A percentile compares a stretch with the other conserved stretches of the same genome.
Evolutionary conservation across 2,113 vertebrate genomes (phyloP).

Genomic region (Gymnarchus niloticus): DNA sequence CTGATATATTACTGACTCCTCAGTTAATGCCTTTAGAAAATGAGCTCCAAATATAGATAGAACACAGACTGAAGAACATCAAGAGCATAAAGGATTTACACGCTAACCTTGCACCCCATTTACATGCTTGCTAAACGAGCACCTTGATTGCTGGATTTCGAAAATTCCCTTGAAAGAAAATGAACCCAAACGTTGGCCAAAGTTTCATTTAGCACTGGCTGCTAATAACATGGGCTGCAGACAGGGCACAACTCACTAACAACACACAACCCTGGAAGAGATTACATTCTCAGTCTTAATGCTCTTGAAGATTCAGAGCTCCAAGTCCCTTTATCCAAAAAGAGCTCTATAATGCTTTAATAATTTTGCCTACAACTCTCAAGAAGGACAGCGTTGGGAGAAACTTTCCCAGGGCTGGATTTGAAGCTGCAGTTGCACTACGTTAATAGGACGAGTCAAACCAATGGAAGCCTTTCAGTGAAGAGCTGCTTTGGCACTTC

Average conservation of each 20-base stretch:
- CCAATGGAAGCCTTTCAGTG: not conserved
- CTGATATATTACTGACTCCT: not conserved
- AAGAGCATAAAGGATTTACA: not conserved
- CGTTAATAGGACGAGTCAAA: slow-evolving; percentile 24
- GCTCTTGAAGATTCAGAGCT: not conserved
- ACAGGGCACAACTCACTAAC: not conserved
- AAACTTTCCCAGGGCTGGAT: slow-evolving; percentile 17
- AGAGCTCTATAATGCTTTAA: slow-evolving; percentile 19
- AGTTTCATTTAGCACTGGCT: not conserved
- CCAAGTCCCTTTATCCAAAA: slow-evolving; percentile 3
- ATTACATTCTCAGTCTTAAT: not conserved
- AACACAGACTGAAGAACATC: not conserved
- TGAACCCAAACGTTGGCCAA: not conserved
- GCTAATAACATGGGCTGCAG: not conserved
- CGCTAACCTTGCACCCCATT: not conserved
- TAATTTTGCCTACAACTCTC: not conserved
- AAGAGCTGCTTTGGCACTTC: not conserved
- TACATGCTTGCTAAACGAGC: not conserved
- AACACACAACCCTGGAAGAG: not conserved
- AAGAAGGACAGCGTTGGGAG: not conserved
- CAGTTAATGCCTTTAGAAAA: not conserved
- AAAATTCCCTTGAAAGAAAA: not conserved
- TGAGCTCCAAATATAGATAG: not conserved
- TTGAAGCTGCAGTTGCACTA: not conserved
- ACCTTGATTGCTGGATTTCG: not conserved